phyloP scores from a whole-genome alignment of 2,113 vertebrate species.

The Elephantulus edwardii region DNA sequence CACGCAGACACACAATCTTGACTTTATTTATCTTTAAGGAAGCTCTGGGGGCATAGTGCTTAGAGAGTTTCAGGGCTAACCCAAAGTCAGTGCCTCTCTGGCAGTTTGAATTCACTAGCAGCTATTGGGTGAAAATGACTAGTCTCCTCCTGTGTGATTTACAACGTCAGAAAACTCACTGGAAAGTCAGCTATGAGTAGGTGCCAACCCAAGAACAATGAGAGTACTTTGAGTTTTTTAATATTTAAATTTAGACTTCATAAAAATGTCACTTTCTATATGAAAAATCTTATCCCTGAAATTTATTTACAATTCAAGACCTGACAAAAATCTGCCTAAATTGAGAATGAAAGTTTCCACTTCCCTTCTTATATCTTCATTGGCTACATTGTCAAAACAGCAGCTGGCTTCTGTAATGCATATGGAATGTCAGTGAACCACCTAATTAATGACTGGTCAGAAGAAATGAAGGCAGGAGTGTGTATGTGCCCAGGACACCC shows the following conservation, averaged over 20 bases:
- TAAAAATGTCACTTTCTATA: background rate
- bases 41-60: too few species aligned
- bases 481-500: background rate
- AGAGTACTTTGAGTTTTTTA: background rate
- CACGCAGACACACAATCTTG: too few species aligned
- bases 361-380: background rate
- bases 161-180: too few species aligned
- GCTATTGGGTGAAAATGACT: too few species aligned
- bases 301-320: slow-evolving; percentile 14
- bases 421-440: background rate
- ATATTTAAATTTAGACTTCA: background rate
- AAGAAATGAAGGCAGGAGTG: background rate
- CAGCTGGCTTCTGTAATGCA: background rate
- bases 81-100: too few species aligned
- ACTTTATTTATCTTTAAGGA: too few species aligned
- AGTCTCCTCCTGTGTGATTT: too few species aligned
- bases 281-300: slow-evolving; percentile 19
- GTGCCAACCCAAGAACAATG: too few species aligned
- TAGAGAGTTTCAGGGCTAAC: too few species aligned
- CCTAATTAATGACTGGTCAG: background rate
- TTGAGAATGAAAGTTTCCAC: background rate
- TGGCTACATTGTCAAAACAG: background rate
- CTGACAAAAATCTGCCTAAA: background rate
- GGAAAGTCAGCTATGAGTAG: too few species aligned
- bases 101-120: too few species aligned